Conservation (phyloP, 2,888 invertebrate genomes). For the Platynereis dumerilii region DNA sequence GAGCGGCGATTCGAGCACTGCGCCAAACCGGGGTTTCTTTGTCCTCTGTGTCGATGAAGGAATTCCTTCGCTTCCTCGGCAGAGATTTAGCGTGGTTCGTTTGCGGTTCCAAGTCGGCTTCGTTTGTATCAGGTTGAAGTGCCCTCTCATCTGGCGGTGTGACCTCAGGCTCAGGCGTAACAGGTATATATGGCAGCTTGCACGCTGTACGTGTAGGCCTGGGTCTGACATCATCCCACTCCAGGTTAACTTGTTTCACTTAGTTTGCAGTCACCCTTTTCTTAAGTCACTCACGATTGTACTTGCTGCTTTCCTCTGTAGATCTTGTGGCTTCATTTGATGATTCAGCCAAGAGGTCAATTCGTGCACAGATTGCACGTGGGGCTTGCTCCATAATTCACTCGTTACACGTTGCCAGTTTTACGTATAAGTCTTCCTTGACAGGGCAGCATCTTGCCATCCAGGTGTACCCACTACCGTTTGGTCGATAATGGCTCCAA, state of each 20-base stretch:
- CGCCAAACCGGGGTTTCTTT: no score
- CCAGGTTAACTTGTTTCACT: not conserved
- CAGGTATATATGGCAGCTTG: not conserved
- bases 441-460: not conserved
- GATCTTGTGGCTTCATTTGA: constrained; percentile 3
- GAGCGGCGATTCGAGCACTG: no score
- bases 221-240: constrained; percentile 7
- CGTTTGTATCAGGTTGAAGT: no score
- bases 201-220: not conserved
- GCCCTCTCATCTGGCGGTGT: no score
- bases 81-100: no score
- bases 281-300: not conserved
- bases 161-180: no score
- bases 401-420: not conserved
- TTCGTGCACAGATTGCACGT: constrained; percentile 1
- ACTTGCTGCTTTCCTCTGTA: constrained; percentile 8
- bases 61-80: no score
- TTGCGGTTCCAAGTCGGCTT: no score
- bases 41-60: no score
- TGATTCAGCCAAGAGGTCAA: constrained; percentile 1
- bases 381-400: not conserved
- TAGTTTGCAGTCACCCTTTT: not conserved
- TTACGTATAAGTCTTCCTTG: not conserved
- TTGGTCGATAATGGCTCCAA: constrained; percentile 8
- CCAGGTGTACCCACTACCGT: not conserved